These are phyloP conservation scores for Eupithecia centaureata DNA, from an alignment of 2,888 invertebrate species.

Conservation along the genomic window DNA sequence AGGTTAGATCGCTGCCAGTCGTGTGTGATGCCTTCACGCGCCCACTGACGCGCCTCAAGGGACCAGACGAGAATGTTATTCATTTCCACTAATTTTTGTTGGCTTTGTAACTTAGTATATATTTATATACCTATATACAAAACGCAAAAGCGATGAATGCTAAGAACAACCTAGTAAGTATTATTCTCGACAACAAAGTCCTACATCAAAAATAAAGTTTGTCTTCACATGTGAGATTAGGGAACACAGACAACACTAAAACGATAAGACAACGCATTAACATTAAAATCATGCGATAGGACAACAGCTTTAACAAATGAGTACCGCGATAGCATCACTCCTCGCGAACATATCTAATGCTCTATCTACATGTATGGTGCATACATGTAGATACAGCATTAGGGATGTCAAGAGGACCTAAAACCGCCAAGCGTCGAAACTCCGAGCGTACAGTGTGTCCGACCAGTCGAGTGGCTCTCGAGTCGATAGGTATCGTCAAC, in stretches of 20 bases:
- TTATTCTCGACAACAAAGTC: not conserved
- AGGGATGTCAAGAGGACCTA: not conserved
- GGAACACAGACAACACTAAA: not conserved
- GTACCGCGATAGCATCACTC: not conserved
- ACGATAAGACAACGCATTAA: not conserved
- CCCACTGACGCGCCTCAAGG: not conserved
- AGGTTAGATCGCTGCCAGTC: constrained; percentile 6
- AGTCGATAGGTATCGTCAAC: constrained; percentile 31
- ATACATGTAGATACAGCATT: too few relatives aligned
- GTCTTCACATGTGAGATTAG: not conserved
- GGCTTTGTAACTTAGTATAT: too few relatives aligned
- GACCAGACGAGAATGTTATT: not conserved
- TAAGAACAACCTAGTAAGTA: not conserved
- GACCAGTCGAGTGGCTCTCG: constrained; percentile 22
- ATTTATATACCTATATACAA: too few relatives aligned
- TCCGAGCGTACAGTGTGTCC: not conserved
- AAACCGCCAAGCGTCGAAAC: not conserved
- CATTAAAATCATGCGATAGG: not conserved
- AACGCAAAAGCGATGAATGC: not conserved
- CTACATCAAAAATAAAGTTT: not conserved
- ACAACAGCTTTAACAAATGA: not conserved
- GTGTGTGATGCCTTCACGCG: constrained; percentile 3
- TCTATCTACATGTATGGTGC: too few relatives aligned
- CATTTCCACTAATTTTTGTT: not conserved
- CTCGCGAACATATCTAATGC: not conserved